Evolutionary conservation across 2,797 vertebrate genomes (phyloP).

Genomic region (Merluccius polli): DNA sequence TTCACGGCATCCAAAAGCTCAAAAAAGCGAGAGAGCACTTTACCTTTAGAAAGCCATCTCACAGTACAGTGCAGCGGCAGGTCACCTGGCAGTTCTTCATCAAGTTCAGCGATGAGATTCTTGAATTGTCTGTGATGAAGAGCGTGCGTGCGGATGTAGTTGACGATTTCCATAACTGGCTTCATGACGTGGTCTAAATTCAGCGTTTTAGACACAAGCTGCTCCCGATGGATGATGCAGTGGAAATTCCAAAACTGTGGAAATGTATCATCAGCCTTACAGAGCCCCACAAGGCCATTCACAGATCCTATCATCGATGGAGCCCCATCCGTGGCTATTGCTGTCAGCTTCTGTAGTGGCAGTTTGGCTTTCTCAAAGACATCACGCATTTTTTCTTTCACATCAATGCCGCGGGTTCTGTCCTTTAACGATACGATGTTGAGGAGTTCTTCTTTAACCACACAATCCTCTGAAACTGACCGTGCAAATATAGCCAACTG

Average conservation of each 20-base stretch:
- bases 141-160: neutral
- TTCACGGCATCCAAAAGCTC: no score
- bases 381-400: no score
- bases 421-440: no score
- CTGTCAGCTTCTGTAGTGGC: no score
- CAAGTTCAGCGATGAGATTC: neutral
- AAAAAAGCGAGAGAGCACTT: constrained; percentile 34
- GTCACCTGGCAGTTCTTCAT: constrained; percentile 27
- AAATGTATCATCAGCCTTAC: neutral
- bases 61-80: constrained; percentile 32
- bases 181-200: constrained; percentile 4
- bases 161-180: neutral
- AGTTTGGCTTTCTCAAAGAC: no score
- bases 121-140: neutral
- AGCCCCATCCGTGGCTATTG: neutral
- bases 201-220: constrained; percentile 1
- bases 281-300: constrained; percentile 1
- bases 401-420: no score
- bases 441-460: constrained; percentile 24
- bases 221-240: constrained; percentile 7
- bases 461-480: constrained; percentile 24
- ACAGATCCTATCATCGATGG: neutral
- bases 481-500: constrained; percentile 27
- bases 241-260: neutral
- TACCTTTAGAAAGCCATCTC: constrained; percentile 40